Evolutionary conservation across 2,113 vertebrate species (phyloP).

Genomic region (Neopipo cinnamomea): DNA sequence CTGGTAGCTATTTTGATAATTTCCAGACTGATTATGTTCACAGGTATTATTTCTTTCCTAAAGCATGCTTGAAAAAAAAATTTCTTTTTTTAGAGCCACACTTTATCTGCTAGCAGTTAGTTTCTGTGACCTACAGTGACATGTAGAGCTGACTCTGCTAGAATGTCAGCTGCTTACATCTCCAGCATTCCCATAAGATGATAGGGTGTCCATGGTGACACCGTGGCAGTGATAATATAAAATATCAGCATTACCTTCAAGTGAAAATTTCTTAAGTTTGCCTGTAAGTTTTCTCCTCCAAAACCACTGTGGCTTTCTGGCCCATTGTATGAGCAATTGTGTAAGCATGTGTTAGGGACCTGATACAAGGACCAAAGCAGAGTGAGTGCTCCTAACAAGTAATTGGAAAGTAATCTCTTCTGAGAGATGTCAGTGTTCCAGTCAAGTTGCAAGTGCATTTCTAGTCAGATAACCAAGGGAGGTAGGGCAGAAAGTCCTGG

Average conservation of each 20-base stretch:
- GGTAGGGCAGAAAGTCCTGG: neutral
- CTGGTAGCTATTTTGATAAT: neutral
- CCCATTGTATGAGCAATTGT: neutral
- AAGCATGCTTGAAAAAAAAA: neutral
- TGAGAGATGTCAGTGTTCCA: neutral
- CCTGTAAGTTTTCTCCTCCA: neutral
- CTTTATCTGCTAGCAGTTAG: neutral
- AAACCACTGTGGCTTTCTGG: neutral
- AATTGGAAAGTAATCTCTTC: neutral
- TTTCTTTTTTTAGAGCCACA: neutral
- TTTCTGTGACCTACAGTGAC: neutral
- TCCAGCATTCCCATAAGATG: neutral
- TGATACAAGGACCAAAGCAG: neutral
- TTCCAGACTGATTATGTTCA: neutral
- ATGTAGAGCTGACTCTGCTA: neutral
- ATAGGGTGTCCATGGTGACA: neutral
- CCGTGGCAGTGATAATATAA: neutral
- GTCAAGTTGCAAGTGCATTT: neutral
- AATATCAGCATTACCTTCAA: neutral
- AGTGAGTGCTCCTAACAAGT: accelerated
- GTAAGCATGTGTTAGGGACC: neutral
- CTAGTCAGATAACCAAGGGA: neutral
- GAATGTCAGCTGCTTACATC: neutral
- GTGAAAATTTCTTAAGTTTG: neutral
- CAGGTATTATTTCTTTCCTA: neutral